phyloP scores from a whole-genome alignment of 2,113 vertebrate genomes.

The Rhea pennata region DNA sequence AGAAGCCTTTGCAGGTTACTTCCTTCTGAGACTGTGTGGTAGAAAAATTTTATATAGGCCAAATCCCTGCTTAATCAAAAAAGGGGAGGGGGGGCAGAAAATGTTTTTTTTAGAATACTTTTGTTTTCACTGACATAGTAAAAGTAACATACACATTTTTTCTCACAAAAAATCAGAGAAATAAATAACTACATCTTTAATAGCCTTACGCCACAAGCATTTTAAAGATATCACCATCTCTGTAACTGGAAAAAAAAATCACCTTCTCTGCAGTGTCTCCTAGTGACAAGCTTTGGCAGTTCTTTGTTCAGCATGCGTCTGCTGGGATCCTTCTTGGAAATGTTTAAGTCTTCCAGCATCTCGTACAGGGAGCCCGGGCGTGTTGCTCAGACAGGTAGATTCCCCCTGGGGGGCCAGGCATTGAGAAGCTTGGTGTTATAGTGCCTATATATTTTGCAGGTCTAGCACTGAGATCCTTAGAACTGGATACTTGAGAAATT shows the following conservation, averaged over 20 bases:
- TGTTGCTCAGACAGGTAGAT: background rate
- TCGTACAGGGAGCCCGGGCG: background rate
- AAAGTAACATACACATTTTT: no score
- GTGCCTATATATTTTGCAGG: background rate
- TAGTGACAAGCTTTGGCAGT: background rate
- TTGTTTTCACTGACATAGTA: background rate
- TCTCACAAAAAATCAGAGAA: background rate
- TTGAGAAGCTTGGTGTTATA: background rate
- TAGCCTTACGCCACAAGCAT: rapidly evolving
- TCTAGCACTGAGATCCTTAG: background rate
- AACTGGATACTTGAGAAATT: background rate
- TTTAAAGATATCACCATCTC: background rate
- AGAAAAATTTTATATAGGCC: background rate
- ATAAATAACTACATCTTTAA: background rate
- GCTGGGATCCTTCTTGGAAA: background rate
- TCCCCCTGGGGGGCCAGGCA: background rate
- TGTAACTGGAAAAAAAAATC: background rate
- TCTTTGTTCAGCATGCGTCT: background rate
- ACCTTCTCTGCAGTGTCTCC: background rate
- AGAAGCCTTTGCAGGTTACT: background rate
- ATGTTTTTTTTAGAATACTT: background rate
- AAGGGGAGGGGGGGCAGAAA: no score
- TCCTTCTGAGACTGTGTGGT: background rate
- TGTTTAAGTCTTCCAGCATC: background rate
- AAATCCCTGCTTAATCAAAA: background rate